Base-by-base conservation (phyloP, 2,113 vertebrate species). In the Bos javanicus region DNA sequence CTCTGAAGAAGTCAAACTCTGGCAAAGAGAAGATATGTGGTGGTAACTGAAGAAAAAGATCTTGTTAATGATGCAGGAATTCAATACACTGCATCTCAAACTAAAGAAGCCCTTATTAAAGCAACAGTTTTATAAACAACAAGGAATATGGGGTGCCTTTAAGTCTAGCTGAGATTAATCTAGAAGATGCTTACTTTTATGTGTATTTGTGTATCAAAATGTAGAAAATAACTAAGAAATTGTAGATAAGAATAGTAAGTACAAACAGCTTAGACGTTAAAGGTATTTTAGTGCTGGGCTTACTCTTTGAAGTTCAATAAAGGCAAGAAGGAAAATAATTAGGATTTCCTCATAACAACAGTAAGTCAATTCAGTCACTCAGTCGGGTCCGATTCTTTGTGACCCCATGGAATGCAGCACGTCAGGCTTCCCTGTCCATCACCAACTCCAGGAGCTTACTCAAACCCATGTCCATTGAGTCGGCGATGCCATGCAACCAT, bases 261-360 rank as follows among this genome's bases (percentile, higher is more conserved):
- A 90, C 78, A 94, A 94, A 93, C 81, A 50, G 81, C 54, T 96
- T 88, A 83, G 9, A 82, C 48, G 54, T 57, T 87, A 83, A 57
- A 96, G 67, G 36, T 81, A 98, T 87, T 90, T 97, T 90, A 96
- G 71, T 46, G 46, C 28, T 91, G 30, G 87, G 48, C 26, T 95
- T 93, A 84, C 76, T 87, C 57, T 90, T 84, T 88, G 62, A 60
- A 96, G n/a, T 95, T 87, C 90, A 94, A 83, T 30, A 90, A 39
- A 98, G 33, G 46, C 52, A 92, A 64, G 15, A 87, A 91, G 56
- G 26, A 95, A 97, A 87, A 88, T 62, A 15, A 85, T 83, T 87
- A 94, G 36, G 59, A 60, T 25, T 88, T 94, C 54, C 30, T 93
- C 85, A 7, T 50, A 62, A 87, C 8, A 83, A 82, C 17, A 80